A percentile compares a stretch with the other conserved stretches of the same genome.
Evolutionary conservation across 2,113 vertebrate genomes (phyloP).

Genomic region (Protobothrops flavoviridis): DNA sequence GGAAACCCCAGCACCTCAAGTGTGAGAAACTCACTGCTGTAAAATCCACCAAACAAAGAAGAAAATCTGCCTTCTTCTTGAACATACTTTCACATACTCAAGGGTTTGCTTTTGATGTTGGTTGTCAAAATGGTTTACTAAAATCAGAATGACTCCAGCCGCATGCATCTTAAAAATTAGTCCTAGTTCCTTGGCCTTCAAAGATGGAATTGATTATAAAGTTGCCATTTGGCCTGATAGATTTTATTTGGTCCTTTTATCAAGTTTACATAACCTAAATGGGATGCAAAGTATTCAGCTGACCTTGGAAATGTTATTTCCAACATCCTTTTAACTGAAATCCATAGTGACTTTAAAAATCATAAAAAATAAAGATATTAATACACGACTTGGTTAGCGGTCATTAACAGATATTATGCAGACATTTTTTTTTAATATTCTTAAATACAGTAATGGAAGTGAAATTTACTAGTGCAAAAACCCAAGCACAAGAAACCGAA

Average conservation of each 20-base stretch:
- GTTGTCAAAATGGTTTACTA: conserved; percentile 6
- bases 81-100: background rate
- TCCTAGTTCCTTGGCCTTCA: background rate
- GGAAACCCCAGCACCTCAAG: background rate
- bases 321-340: conserved; percentile 24
- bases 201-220: background rate
- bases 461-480: background rate
- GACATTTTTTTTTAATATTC: background rate
- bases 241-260: background rate
- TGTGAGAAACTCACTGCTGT: background rate
- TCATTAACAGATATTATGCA: conserved; percentile 13
- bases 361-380: conserved; percentile 1
- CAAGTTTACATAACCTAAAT: accelerated
- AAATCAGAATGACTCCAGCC: background rate
- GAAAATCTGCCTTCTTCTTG: background rate
- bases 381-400: background rate
- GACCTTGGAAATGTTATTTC: conserved; percentile 11
- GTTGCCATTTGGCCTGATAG: conserved; percentile 7
- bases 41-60: background rate
- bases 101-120: conserved; percentile 26
- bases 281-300: background rate
- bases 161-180: background rate
- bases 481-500: background rate
- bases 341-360: conserved; percentile 8
- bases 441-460: background rate